Evolutionary conservation across 2,888 invertebrate species (phyloP).

Genomic region (Tenthredo amoena): DNA sequence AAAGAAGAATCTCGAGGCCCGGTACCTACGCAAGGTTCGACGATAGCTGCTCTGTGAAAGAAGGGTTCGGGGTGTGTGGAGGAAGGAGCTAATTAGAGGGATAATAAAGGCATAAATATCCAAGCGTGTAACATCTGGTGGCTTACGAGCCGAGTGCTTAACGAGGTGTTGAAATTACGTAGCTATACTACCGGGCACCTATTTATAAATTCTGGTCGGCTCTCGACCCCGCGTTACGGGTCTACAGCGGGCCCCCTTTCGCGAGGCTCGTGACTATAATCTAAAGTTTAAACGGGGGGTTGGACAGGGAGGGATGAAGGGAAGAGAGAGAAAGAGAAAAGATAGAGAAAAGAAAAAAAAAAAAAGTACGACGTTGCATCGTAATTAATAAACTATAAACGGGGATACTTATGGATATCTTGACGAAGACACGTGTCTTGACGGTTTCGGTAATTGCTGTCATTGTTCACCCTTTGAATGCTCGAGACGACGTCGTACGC

Average conservation of each 20-base stretch:
- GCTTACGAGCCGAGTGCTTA: slow-evolving; percentile 55
- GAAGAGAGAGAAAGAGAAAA: background rate
- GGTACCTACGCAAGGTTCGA: background rate
- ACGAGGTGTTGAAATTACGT: slow-evolving; percentile 52
- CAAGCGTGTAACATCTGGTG: slow-evolving; percentile 58
- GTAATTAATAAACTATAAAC: background rate
- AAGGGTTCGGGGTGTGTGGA: background rate
- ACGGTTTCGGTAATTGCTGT: background rate
- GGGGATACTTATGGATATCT: background rate
- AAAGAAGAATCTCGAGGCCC: background rate
- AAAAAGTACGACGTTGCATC: background rate
- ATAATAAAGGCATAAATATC: slow-evolving; percentile 63
- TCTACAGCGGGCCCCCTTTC: slow-evolving; percentile 24
- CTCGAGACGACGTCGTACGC: background rate
- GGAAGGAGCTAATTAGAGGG: slow-evolving; percentile 52
- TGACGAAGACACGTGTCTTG: background rate
- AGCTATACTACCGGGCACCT: slow-evolving; percentile 49
- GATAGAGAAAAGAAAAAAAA: background rate
- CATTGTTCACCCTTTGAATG: background rate
- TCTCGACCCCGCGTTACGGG: slow-evolving; percentile 48
- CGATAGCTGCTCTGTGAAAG: background rate
- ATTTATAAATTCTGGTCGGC: slow-evolving; percentile 51
- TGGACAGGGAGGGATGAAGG: background rate
- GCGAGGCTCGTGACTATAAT: slow-evolving; percentile 51
- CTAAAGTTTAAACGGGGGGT: slow-evolving; percentile 40